Evolutionary conservation across 1,140 invertebrate genomes (phyloP).

Genomic region (Paraescarpia echinospica): DNA sequence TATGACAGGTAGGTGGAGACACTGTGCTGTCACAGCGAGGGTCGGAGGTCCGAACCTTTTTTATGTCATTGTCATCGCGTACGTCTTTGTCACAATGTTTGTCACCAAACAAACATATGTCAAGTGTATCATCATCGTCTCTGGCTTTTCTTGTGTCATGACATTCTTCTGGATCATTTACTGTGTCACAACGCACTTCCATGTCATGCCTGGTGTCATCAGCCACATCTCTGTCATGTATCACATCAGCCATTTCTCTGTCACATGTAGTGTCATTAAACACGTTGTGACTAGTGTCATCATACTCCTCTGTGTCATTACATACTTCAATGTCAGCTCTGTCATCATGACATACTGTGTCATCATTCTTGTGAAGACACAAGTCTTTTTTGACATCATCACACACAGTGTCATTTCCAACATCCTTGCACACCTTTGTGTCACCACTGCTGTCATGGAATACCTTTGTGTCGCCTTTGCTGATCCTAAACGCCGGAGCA

Average conservation of each 20-base stretch:
- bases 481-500: background rate
- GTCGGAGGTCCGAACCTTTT: background rate
- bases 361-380: background rate
- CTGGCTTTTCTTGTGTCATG: background rate
- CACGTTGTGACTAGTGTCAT: background rate
- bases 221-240: background rate
- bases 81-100: background rate
- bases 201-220: background rate
- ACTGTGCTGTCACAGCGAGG: background rate
- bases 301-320: background rate
- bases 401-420: background rate
- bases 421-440: background rate
- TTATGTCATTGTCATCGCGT: background rate
- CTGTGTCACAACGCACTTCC: background rate
- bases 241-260: background rate
- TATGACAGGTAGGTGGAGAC: background rate
- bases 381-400: background rate
- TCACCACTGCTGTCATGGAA: background rate
- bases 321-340: background rate
- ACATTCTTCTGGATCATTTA: background rate
- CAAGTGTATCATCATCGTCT: background rate
- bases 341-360: background rate
- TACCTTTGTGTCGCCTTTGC: background rate
- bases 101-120: background rate
- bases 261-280: background rate